phyloP scores from a whole-genome alignment of 2,797 vertebrate genomes.

The Phrynocephalus vlangalii region DNA sequence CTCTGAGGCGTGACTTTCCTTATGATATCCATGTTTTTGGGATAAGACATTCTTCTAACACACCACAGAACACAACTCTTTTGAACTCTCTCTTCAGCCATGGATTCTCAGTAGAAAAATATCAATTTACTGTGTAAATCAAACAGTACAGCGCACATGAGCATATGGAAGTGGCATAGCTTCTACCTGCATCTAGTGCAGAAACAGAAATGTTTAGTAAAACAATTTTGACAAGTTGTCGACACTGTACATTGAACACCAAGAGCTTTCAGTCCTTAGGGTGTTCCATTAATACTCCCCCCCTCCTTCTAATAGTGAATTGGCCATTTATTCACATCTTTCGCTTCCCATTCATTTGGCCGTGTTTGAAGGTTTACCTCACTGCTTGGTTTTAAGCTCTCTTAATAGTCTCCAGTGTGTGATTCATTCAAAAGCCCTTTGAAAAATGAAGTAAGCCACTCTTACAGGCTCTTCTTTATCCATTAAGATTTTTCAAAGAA shows the following conservation, averaged over 20 bases:
- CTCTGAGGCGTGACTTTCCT: not conserved
- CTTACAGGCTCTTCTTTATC: slow-evolving; percentile 14
- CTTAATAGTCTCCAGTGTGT: slow-evolving; percentile 38
- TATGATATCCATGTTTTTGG: not conserved
- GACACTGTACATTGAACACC: slow-evolving; percentile 30
- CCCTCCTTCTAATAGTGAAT: slow-evolving; percentile 39
- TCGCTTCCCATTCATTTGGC: slow-evolving; percentile 30
- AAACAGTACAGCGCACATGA: not conserved
- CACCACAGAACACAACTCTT: not conserved
- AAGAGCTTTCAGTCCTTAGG: slow-evolving; percentile 14
- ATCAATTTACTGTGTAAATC: not conserved
- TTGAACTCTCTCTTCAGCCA: not conserved
- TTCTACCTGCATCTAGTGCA: not conserved
- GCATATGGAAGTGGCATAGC: not conserved
- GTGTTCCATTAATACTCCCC: slow-evolving; percentile 24
- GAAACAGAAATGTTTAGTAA: not conserved
- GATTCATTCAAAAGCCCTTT: slow-evolving; percentile 39
- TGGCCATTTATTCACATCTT: slow-evolving; percentile 21
- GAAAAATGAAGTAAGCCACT: slow-evolving; percentile 17
- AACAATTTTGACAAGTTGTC: slow-evolving; percentile 45
- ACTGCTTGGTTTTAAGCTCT: slow-evolving; percentile 37
- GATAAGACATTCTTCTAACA: not conserved
- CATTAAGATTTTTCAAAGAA: slow-evolving; percentile 28
- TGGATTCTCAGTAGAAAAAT: not conserved
- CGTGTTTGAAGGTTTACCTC: slow-evolving; percentile 44